Base-by-base conservation (phyloP, 2,113 vertebrate genomes). In the Tylochromis polylepis region DNA sequence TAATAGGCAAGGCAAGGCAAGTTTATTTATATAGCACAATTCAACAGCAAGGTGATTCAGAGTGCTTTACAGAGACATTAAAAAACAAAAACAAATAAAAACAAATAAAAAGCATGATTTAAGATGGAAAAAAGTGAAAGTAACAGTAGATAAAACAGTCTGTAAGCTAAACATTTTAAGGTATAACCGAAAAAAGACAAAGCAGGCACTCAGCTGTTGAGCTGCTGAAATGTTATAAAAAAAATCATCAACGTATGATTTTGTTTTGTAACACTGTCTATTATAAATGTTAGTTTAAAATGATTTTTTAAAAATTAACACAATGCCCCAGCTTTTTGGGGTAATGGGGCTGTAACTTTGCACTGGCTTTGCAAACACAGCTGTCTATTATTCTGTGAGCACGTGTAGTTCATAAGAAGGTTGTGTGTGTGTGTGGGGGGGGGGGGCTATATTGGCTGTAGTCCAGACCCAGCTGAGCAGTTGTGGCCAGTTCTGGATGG, bases 401-500 rank as follows among this genome's bases (percentile, higher is more conserved):
- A 77, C 88, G 57, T 80, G 49, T 84, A 80, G 83, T 89, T 89
- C 84, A 90, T 81, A 90, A 34, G 20, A 8, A 11, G 22, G 77
- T 75, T 29, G 70, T 65, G 34, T 1, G 60, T 31, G 31, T 5
- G 65, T 2, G 43, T 14, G 7, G 11, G 4, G 20, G 51, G 1
- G 12, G 82, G 58, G 12, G 53, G 79, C 2, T 15, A 8, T 5
- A 14, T 31, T 93, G 93, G 94, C 86, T 5, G n/a, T 3, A 3
- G 29, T 89, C 90, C 92, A 92, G 51, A 31, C 65, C 58, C 58
- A 84, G 82, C 60, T 43, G 22, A 85, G 90, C 87, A 78, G 49
- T 70, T 27, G 8, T 79, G 92, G 92, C 89, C 91, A 88, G 85
- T 81, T 90, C 67, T 87, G 80, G 49, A 92, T 86, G 85, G 94